These are phyloP conservation scores for Lerista edwardsae DNA, from an alignment of 2,797 vertebrate species.

Conservation along the genomic window DNA sequence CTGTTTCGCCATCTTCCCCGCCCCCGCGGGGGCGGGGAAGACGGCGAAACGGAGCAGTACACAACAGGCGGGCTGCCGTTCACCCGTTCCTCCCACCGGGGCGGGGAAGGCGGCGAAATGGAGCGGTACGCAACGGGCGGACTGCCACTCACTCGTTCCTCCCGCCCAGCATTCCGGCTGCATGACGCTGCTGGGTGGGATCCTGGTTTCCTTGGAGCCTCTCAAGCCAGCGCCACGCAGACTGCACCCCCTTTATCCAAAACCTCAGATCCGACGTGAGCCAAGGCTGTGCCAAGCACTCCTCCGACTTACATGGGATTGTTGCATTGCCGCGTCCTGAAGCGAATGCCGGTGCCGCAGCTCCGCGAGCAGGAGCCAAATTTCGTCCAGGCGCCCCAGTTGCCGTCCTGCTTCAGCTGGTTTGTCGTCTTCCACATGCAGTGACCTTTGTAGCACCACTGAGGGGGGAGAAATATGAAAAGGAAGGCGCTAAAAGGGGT, in stretches of 20 bases:
- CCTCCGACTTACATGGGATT: slow-evolving; percentile 86
- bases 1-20: no score
- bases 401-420: slow-evolving; percentile 92
- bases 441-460: slow-evolving; percentile 99
- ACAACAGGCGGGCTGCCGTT: no score
- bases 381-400: slow-evolving; percentile 93
- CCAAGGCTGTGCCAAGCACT: fast-evolving
- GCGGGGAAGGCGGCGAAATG: no score
- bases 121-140: no score
- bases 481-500: no score
- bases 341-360: slow-evolving; percentile 92
- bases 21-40: no score
- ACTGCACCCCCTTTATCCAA: fast-evolving
- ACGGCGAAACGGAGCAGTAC: no score
- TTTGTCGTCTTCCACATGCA: slow-evolving; percentile 98
- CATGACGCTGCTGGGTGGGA: background rate
- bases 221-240: fast-evolving
- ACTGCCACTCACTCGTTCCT: no score
- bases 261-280: fast-evolving
- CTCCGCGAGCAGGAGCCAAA: slow-evolving; percentile 93
- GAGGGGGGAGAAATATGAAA: slow-evolving; percentile 3
- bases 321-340: slow-evolving; percentile 93
- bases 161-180: no score
- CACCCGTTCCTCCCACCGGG: no score
- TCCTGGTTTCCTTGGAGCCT: no score